Percentiles rank a stretch among this genome's conserved stretches.
These are phyloP conservation scores for Gambelia wislizenii DNA, from an alignment of 2,797 vertebrate species.

Conservation along the genomic window DNA sequence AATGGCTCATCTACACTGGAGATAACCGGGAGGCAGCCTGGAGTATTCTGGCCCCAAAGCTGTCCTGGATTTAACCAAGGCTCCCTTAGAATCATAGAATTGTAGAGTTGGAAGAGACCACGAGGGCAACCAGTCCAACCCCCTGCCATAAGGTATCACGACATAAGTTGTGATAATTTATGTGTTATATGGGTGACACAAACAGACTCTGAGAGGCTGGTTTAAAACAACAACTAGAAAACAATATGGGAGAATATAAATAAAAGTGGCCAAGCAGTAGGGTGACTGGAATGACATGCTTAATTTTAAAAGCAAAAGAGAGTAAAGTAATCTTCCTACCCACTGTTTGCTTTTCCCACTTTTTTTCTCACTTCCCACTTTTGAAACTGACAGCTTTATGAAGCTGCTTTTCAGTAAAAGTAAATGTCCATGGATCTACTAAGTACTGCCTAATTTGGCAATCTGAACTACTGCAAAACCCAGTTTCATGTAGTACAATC, in stretches of 20 bases:
- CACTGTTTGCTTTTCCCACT: too few relatives aligned
- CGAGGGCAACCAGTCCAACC: too few relatives aligned
- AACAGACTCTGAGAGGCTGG: background rate
- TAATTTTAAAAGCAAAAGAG: background rate
- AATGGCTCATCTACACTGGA: too few relatives aligned
- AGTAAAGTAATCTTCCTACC: too few relatives aligned
- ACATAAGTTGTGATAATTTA: too few relatives aligned
- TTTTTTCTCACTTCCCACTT: too few relatives aligned
- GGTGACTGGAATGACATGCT: background rate
- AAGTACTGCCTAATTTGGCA: background rate
- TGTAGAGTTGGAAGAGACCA: too few relatives aligned
- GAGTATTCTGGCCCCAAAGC: too few relatives aligned
- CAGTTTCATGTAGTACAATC: background rate
- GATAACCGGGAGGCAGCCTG: too few relatives aligned
- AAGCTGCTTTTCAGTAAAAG: background rate
- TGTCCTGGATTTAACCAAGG: too few relatives aligned
- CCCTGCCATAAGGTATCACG: too few relatives aligned
- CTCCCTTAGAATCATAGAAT: too few relatives aligned
- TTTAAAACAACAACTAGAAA: background rate
- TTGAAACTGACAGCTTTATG: background rate
- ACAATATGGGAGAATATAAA: background rate
- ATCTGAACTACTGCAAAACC: background rate
- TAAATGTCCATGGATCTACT: background rate
- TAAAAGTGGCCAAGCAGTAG: background rate
- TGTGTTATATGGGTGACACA: background rate